Conservation (phyloP, 1,140 invertebrate species). For the Leptinotarsa undecemlineata region DNA sequence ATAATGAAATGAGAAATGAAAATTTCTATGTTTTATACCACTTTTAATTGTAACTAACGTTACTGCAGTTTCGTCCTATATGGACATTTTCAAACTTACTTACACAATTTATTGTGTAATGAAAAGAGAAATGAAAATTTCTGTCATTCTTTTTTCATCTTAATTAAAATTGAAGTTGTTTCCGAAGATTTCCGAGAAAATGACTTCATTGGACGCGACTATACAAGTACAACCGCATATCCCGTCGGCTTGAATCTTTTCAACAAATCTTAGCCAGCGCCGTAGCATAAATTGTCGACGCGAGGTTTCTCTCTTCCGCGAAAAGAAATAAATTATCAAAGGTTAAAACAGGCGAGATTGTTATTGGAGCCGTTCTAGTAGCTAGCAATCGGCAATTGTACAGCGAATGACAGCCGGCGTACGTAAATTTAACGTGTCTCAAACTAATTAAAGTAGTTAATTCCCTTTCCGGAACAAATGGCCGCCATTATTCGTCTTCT, state of each 20-base stretch:
- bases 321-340: constrained; percentile 29
- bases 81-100: too few species aligned
- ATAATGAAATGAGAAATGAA: too few species aligned
- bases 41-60: too few species aligned
- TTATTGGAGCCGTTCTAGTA: constrained; percentile 18
- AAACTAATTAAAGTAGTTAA: constrained; percentile 57
- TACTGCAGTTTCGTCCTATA: too few species aligned
- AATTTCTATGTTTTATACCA: too few species aligned
- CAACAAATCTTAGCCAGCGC: constrained; percentile 12
- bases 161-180: too few species aligned
- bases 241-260: neutral
- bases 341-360: constrained; percentile 24
- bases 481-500: constrained; percentile 48
- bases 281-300: constrained; percentile 12
- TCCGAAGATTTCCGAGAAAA: too few species aligned
- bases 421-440: constrained; percentile 55
- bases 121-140: too few species aligned
- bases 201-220: too few species aligned
- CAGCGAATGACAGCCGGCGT: constrained; percentile 47
- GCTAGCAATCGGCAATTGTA: constrained; percentile 47
- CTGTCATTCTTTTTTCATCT: too few species aligned
- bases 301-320: constrained; percentile 15
- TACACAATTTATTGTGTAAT: too few species aligned
- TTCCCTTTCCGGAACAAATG: constrained; percentile 53
- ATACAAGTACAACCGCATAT: too few species aligned